Evolutionary conservation across 2,113 vertebrate species (phyloP).

Genomic region (Narcine bancroftii): DNA sequence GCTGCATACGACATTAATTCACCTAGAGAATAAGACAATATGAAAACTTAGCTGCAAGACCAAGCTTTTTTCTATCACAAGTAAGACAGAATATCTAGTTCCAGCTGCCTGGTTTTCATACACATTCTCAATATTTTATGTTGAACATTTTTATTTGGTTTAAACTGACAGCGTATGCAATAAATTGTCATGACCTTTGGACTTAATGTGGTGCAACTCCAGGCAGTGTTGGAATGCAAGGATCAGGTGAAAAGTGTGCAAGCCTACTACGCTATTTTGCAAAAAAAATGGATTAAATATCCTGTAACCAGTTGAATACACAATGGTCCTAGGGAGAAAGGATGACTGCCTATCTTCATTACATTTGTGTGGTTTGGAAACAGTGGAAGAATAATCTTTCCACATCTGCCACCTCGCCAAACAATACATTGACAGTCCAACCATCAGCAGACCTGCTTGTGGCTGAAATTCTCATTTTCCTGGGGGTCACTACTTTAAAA

Average conservation of each 20-base stretch:
- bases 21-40: background rate
- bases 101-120: background rate
- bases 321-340: background rate
- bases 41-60: background rate
- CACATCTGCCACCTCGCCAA: background rate
- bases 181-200: background rate
- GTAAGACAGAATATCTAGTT: background rate
- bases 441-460: background rate
- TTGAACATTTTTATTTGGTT: background rate
- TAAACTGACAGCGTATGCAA: background rate
- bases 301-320: background rate
- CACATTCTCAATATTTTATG: background rate
- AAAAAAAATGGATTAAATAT: no score
- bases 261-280: background rate
- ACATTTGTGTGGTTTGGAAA: background rate
- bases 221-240: background rate
- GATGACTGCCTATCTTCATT: background rate
- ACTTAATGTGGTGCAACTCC: background rate
- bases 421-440: background rate
- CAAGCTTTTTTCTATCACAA: conserved; percentile 10
- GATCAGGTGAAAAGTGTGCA: background rate
- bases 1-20: conserved; percentile 22
- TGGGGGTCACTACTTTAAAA: background rate
- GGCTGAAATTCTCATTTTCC: background rate
- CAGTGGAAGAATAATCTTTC: background rate